Evolutionary conservation across 2,888 invertebrate species (phyloP).

Genomic region (Drosophila buzzatii): DNA sequence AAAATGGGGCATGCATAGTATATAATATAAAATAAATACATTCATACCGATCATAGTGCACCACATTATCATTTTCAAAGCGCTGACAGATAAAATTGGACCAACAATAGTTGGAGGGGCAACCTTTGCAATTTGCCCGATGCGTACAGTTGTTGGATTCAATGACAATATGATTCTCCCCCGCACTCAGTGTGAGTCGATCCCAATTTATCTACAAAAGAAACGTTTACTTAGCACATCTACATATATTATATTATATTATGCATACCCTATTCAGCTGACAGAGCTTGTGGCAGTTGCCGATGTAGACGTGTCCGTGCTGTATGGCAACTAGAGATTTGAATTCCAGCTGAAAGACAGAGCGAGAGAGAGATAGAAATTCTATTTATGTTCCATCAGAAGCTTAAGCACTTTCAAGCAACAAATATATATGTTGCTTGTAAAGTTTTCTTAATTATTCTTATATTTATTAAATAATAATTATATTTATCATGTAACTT

Average conservation of each 20-base stretch:
- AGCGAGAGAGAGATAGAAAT: neutral
- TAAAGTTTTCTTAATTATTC: too few relatives aligned
- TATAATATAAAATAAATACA: too few relatives aligned
- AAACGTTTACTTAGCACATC: neutral
- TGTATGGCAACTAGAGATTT: constrained; percentile 90
- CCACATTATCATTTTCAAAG: constrained; percentile 80
- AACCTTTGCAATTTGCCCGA: constrained; percentile 71
- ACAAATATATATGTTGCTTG: neutral
- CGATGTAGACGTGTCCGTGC: constrained; percentile 92
- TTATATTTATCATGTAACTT: neutral
- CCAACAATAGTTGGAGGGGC: constrained; percentile 82
- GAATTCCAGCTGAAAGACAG: constrained; percentile 89
- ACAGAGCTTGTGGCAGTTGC: constrained; percentile 91
- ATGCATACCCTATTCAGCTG: constrained; percentile 86
- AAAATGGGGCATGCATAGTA: too few relatives aligned
- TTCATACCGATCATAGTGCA: constrained; percentile 49
- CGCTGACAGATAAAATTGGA: constrained; percentile 81
- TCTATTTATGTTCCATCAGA: neutral
- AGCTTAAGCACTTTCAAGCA: neutral
- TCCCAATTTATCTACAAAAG: constrained; percentile 81
- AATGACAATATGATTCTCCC: constrained; percentile 75
- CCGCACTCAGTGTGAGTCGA: constrained; percentile 75
- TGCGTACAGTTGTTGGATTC: constrained; percentile 56
- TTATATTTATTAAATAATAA: neutral
- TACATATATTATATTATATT: neutral